A percentile compares a stretch with the other conserved stretches of the same genome.
Evolutionary conservation across 2,113 vertebrate genomes (phyloP).

Genomic region (Calyptomena viridis): DNA sequence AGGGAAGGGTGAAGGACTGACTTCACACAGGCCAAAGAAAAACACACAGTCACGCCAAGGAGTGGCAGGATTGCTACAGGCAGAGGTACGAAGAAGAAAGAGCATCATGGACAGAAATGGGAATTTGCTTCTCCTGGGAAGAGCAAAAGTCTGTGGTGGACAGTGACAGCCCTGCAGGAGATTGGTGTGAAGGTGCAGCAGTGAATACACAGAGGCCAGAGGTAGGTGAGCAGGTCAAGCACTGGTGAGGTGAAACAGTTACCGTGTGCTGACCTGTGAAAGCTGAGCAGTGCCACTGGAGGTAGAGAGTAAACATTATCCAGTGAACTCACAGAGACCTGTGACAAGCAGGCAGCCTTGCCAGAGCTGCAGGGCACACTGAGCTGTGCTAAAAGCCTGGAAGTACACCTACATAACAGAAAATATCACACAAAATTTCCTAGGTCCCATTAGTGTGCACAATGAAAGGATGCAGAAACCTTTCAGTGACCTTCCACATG

Average conservation of each 20-base stretch:
- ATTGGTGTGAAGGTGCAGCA: neutral
- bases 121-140: neutral
- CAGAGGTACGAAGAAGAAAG: neutral
- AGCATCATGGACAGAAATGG: neutral
- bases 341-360: neutral
- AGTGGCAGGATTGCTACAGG: neutral
- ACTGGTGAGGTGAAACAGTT: neutral
- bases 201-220: neutral
- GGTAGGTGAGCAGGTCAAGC: neutral
- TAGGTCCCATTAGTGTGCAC: neutral
- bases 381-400: neutral
- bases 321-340: neutral
- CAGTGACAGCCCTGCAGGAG: neutral
- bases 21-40: neutral
- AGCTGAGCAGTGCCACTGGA: neutral
- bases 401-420: neutral
- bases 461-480: neutral
- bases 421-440: neutral
- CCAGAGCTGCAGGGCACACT: neutral
- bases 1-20: neutral
- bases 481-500: neutral
- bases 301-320: neutral
- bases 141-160: neutral
- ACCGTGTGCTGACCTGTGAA: neutral
- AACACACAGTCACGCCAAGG: rapidly evolving